Percentiles rank a stretch among this genome's conserved stretches.
phyloP scores from a whole-genome alignment of 1,140 invertebrate genomes.

The Pemphigus obesinymphae region DNA sequence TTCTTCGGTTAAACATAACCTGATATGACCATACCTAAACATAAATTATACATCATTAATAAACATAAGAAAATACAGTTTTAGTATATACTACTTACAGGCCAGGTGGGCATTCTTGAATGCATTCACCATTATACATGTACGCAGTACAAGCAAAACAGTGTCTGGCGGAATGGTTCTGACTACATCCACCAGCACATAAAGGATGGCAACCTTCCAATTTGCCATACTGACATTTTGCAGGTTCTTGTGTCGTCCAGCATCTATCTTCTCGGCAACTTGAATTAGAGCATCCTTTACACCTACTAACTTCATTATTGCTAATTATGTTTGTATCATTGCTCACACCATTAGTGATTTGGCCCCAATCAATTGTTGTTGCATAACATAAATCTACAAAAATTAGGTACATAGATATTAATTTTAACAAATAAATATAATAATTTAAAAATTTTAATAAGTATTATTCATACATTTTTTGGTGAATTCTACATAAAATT shows the following conservation, averaged over 20 bases:
- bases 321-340: conserved; percentile 29
- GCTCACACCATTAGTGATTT: conserved; percentile 36
- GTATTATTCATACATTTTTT: too few species aligned
- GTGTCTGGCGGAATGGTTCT: conserved; percentile 41
- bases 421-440: too few species aligned
- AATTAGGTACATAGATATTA: too few species aligned
- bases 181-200: conserved; percentile 46
- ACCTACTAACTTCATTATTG: conserved; percentile 11
- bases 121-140: conserved; percentile 42
- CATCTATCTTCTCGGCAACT: conserved; percentile 35
- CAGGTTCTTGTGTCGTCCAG: conserved; percentile 29
- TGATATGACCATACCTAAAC: conserved; percentile 29
- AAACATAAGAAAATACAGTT: neutral
- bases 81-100: conserved; percentile 42
- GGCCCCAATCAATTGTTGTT: conserved; percentile 80
- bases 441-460: too few species aligned
- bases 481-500: too few species aligned
- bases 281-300: conserved; percentile 15
- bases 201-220: conserved; percentile 44
- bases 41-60: too few species aligned
- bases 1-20: conserved; percentile 68
- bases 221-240: conserved; percentile 45
- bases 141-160: conserved; percentile 44
- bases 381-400: conserved; percentile 70
- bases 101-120: conserved; percentile 43